These are phyloP conservation scores for Halcyon badia DNA, from an alignment of 2,797 vertebrate genomes.

Conservation along the genomic window DNA sequence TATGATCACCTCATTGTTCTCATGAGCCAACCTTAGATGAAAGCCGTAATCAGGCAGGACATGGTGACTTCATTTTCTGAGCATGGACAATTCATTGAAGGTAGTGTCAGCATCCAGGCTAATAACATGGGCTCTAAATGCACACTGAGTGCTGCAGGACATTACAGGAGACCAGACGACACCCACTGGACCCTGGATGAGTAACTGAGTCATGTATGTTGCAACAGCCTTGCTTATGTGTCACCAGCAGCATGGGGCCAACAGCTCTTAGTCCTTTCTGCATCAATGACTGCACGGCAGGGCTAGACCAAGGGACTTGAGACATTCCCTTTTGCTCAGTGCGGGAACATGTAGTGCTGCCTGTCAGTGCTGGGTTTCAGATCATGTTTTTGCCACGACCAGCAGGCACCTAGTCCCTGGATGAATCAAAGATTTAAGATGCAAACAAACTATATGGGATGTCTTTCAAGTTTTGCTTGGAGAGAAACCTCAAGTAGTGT, in stretches of 20 bases:
- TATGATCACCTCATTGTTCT: not conserved
- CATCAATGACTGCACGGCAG: not conserved
- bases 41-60: not conserved
- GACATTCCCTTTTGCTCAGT: not conserved
- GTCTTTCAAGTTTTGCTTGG: not conserved
- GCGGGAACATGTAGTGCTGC: accelerated
- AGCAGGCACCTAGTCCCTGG: not conserved
- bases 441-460: not conserved
- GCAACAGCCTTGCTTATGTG: not conserved
- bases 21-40: not conserved
- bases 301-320: accelerated
- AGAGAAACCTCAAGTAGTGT: not conserved
- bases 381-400: not conserved
- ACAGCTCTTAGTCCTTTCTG: not conserved
- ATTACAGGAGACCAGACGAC: not conserved
- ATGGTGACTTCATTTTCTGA: not conserved
- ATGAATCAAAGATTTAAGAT: not conserved
- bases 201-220: not conserved
- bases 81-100: not conserved
- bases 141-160: not conserved
- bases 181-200: not conserved
- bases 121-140: accelerated
- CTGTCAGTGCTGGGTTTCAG: not conserved
- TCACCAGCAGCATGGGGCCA: not conserved
- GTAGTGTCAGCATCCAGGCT: not conserved